These are phyloP conservation scores for Amblyraja radiata DNA, from an alignment of 2,797 vertebrate genomes.

Conservation along the genomic window DNA sequence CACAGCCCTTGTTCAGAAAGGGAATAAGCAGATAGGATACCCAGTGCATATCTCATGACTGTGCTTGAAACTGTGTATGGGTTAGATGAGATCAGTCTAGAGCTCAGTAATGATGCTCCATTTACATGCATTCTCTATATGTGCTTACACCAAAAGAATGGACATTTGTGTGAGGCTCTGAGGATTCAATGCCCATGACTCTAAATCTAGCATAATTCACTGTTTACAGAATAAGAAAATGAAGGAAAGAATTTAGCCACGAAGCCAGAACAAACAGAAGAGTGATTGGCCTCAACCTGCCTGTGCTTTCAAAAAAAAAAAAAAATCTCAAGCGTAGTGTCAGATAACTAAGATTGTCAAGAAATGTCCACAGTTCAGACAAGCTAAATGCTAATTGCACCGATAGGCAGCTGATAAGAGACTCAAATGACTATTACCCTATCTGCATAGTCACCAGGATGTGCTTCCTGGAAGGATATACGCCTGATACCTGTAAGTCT, in stretches of 20 bases:
- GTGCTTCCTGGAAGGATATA: slow-evolving; percentile 59
- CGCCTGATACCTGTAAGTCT: slow-evolving; percentile 72
- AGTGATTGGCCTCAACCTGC: slow-evolving; percentile 45
- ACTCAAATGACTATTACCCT: slow-evolving; percentile 83
- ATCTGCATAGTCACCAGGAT: slow-evolving; percentile 71
- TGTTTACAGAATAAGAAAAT: neutral
- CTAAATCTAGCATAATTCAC: neutral
- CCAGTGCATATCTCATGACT: neutral
- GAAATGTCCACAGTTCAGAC: slow-evolving; percentile 65
- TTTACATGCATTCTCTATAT: neutral
- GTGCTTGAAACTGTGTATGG: neutral
- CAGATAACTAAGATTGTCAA: slow-evolving; percentile 82
- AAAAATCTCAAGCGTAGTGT: slow-evolving; percentile 57
- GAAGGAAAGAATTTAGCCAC: neutral
- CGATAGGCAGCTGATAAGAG: slow-evolving; percentile 79
- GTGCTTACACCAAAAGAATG: neutral
- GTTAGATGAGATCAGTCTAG: neutral
- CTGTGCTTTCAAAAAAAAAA: slow-evolving; percentile 56
- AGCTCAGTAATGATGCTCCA: neutral
- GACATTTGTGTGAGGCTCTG: neutral
- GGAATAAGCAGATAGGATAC: neutral
- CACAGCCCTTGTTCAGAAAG: neutral
- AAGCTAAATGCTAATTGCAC: slow-evolving; percentile 78
- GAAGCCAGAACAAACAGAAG: slow-evolving; percentile 39
- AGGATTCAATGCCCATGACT: neutral